Evolutionary conservation across 2,797 vertebrate species (phyloP), one percentile per base, ranked within the genome.

Genomic region (Vultur gryphus): DNA sequence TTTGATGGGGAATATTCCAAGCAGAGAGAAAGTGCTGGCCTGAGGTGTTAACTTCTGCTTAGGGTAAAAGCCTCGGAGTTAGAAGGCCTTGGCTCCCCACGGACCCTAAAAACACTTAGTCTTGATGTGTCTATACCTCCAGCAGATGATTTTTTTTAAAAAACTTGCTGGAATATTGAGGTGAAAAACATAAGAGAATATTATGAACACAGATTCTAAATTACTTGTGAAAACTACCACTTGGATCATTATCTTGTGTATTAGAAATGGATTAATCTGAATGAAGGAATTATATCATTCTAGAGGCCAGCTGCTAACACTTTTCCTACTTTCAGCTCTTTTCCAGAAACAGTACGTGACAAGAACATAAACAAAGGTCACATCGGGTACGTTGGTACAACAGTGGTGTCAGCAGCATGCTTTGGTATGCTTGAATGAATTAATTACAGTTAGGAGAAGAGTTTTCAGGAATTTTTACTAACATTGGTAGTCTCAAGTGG

Each of bases 91-190:
- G 35, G 28, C 13, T 67, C 6, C n/a, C 7, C 6, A 17, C 21
- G 80, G 17, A 15, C 20, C 10, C 20, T 71, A 37, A 71, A 66
- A 66, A 16, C 0, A 4, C 11, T 46, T 66, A 31, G 5, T 39
- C 5, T 12, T 83, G 13, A 31, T 15, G 4, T 3, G 0, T 52
- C 9, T 21, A 1, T n/a, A 19, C 25, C 14, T 77, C 11, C 19
- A 84, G 18, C 10, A 77, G 28, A 25, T 26, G 5, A n/a, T 44
- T 44, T 31, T 23, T 70, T 28, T 37, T 31, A 37, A 11, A 72
- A 58, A 57, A 23, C 6, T 49, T 51, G 3, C 13, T 16, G 14
- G 9, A 19, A 70, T 57, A 57, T 28, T 71, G 43, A 57, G 24
- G 16, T 54, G 5, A 81, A 81, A 84, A 48, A 3, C 0, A 1